Base-by-base conservation (phyloP, 2,113 vertebrate species). In the Xenopus borealis region DNA sequence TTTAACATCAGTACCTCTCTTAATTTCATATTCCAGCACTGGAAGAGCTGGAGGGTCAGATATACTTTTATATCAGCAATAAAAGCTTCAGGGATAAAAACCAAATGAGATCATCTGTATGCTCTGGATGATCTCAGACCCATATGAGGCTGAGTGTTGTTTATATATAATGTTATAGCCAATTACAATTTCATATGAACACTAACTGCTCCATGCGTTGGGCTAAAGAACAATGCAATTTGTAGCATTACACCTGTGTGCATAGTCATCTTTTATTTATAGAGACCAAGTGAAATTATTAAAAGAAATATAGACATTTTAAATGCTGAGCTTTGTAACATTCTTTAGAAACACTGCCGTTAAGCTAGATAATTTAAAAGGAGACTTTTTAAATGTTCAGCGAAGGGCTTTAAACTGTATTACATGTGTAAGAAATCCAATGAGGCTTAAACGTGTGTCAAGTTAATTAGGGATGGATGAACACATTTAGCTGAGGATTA, bases 401-500 rank as follows among this genome's bases (percentile, higher is more conserved):
- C 63, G 10, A 69, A 76, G 58, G 52, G 58, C 58, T 45, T 69
- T 53, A 53, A 76, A 76, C 66, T 69, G 62, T 76, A 69, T 67
- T 69, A 64, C 66, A 67, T 63, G 73, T 76, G 73, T 69, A 69
- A 69, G 66, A 45, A 76, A 76, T 69, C 62, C 72, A 75, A 75
- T 69, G 72, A 76, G 73, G 73, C 73, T 76, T 69, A 63, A 76
- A 69, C 66, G 65, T 62, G 73, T 76, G 73, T 76, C 73, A 76
- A 76, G 73, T 76, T 76, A 76, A 76, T 76, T 69, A 76, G 73
- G 46, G 30, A 62, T 52, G 73, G 73, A 76, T 76, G 73, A 76
- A 69, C 62, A 76, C 59, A 63, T 76, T 76, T 76, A 69, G 73
- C 66, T 62, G 66, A 63, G 47, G 73, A 76, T 76, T 63, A 76